Evolutionary conservation across 2,113 vertebrate genomes (phyloP), one percentile per base, ranked within the genome.

Genomic region (Montifringilla adamsi): DNA sequence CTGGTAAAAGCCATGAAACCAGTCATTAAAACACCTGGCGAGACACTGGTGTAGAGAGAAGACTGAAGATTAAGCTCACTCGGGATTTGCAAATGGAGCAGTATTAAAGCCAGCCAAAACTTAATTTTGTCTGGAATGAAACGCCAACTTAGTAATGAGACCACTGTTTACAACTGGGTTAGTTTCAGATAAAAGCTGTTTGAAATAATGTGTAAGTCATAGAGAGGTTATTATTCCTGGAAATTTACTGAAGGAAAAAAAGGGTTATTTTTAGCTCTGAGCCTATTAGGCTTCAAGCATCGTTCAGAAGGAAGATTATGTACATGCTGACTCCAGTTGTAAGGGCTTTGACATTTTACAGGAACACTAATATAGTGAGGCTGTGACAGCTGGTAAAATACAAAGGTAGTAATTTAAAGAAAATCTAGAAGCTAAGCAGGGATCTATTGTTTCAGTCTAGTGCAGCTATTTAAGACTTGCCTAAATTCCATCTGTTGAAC

Each of bases 291-390:
- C 91, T 93, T 91, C 74, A 94, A 87, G 66, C 78, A 76, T 37
- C 67, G n/a, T 87, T 86, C 68, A 77, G 79, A 83, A 55, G 33
- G 70, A 81, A 58, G 62, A 55, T 67, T 83, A 83, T 76, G 82
- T 96, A 96, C 82, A 90, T 30, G 62, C 81, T 89, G 81, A 91
- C 87, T 93, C 37, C 13, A 63, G 66, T 10, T 0, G 2, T 43
- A 68, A 88, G 72, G 94, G 79, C 88, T 91, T 87, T 73, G 91
- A 94, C 77, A 83, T 84, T 73, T 64, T 62, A 90, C 75, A 91
- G 77, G 74, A 90, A 89, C 92, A 77, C 89, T 93, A 94, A 82
- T 91, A 62, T 84, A 94, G 84, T 91, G 93, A 96, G 63, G 63
- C 73, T 87, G 69, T 30, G 62, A 49, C 13, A 88, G 72, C 46